Conservation (phyloP, 2,888 invertebrate species). For the Mythimna loreyi region DNA sequence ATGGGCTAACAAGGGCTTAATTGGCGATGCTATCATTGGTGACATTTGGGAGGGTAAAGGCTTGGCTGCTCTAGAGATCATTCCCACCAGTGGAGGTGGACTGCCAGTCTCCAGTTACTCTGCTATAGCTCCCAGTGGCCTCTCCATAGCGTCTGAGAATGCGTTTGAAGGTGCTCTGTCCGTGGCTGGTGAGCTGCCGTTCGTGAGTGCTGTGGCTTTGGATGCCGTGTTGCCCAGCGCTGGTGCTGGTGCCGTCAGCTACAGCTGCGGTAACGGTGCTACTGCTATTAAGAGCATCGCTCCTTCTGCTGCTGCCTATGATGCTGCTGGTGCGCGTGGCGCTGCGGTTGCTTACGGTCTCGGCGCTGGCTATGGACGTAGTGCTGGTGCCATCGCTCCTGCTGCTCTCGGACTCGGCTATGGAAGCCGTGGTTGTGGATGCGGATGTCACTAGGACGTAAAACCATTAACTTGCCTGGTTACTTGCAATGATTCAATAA, state of each 20-base stretch:
- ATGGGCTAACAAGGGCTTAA: not conserved
- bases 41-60: conserved; percentile 7
- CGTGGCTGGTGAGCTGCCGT: conserved; percentile 50
- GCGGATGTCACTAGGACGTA: not conserved
- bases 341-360: conserved; percentile 20
- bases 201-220: conserved; percentile 39
- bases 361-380: conserved; percentile 1
- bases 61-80: conserved; percentile 29
- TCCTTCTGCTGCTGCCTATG: conserved; percentile 23
- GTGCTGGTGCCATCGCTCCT: conserved; percentile 12
- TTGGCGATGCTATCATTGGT: conserved; percentile 10
- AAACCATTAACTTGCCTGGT: not conserved
- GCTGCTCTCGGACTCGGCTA: conserved; percentile 11
- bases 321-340: conserved; percentile 13
- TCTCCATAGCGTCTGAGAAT: conserved; percentile 55
- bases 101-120: conserved; percentile 51
- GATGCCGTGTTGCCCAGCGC: conserved; percentile 34
- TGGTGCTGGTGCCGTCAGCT: conserved; percentile 44
- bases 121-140: conserved; percentile 43
- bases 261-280: conserved; percentile 45
- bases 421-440: conserved; percentile 27
- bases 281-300: conserved; percentile 39
- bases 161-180: conserved; percentile 46
- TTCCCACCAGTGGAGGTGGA: conserved; percentile 53
- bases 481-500: not conserved